phyloP scores from a whole-genome alignment of 2,888 invertebrate species.

The Apoderus coryli region DNA sequence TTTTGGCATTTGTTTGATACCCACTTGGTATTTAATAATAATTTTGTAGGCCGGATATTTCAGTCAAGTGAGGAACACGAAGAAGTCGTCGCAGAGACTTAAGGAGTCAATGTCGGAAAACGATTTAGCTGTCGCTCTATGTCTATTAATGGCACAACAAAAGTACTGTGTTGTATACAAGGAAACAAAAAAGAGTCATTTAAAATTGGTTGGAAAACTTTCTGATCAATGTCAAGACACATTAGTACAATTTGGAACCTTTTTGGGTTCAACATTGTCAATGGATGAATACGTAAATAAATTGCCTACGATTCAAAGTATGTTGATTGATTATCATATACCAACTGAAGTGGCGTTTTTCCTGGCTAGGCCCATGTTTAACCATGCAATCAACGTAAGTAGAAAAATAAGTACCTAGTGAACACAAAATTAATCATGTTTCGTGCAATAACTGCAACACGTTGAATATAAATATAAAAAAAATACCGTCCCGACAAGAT shows the following conservation, averaged over 20 bases:
- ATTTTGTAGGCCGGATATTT: constrained; percentile 82
- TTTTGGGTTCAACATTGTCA: constrained; percentile 83
- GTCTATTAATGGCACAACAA: constrained; percentile 92
- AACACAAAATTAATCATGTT: too few relatives aligned
- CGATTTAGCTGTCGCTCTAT: constrained; percentile 84
- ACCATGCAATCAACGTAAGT: constrained; percentile 66
- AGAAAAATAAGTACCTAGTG: too few relatives aligned
- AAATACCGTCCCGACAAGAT: too few relatives aligned
- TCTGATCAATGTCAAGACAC: constrained; percentile 96
- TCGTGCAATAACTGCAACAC: too few relatives aligned
- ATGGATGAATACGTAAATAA: constrained; percentile 87
- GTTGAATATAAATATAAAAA: too few relatives aligned
- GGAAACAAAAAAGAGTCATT: constrained; percentile 64
- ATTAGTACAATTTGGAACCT: constrained; percentile 93
- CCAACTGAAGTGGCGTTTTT: constrained; percentile 97
- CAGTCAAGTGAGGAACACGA: constrained; percentile 90
- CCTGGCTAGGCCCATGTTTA: constrained; percentile 81
- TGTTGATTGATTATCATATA: constrained; percentile 84
- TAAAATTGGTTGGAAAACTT: constrained; percentile 76
- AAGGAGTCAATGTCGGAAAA: constrained; percentile 92
- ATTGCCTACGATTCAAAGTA: constrained; percentile 74
- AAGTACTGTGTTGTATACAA: constrained; percentile 87
- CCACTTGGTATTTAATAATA: neutral
- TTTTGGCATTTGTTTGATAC: neutral
- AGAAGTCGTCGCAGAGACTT: constrained; percentile 84